Conservation (phyloP, 2,888 invertebrate genomes). For the Pecten maximus region DNA sequence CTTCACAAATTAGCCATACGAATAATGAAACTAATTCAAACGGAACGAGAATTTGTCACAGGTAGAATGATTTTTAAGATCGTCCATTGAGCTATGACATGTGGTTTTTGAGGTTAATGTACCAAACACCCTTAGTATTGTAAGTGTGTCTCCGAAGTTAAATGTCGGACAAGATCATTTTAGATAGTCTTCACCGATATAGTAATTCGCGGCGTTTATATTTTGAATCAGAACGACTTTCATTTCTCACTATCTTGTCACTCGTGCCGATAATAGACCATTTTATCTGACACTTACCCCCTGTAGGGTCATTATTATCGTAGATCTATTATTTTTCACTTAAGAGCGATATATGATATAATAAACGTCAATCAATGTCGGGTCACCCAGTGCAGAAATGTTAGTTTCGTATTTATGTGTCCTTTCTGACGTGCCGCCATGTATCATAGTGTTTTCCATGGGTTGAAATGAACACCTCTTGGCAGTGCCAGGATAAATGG, state of each 20-base stretch:
- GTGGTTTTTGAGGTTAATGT: constrained; percentile 16
- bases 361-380: constrained; percentile 14
- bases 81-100: background rate
- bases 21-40: background rate
- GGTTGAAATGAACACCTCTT: background rate
- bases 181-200: background rate
- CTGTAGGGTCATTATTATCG: constrained; percentile 17
- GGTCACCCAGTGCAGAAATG: background rate
- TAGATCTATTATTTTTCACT: background rate
- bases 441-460: background rate
- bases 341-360: background rate
- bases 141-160: background rate
- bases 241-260: background rate
- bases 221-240: background rate
- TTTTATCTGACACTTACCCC: constrained; percentile 11
- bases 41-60: constrained; percentile 16
- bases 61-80: background rate
- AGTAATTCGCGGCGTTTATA: background rate
- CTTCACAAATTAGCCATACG: background rate
- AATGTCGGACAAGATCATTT: background rate
- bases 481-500: background rate
- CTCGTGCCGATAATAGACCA: background rate
- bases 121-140: background rate
- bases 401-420: background rate
- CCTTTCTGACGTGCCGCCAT: background rate